These are phyloP conservation scores for Herpetotheres cachinnans DNA, from an alignment of 2,113 vertebrate species.

Conservation along the genomic window DNA sequence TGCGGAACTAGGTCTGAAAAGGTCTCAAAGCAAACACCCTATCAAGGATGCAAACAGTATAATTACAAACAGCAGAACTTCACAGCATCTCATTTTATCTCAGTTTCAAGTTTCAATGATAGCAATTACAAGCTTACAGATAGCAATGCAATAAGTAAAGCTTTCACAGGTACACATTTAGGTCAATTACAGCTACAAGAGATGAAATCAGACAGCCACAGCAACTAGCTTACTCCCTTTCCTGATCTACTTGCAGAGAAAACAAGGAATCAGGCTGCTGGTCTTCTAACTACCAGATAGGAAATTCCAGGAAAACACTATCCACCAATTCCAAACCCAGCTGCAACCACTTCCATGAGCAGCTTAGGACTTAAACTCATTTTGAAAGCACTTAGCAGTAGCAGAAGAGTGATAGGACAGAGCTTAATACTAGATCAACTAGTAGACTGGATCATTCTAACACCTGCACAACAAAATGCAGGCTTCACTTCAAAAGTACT, in stretches of 20 bases:
- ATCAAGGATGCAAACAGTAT: not conserved
- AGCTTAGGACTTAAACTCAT: not conserved
- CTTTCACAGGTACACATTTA: not conserved
- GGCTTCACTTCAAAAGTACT: not conserved
- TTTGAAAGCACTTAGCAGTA: not conserved
- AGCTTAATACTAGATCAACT: not conserved
- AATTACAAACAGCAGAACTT: not conserved
- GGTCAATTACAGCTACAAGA: not conserved
- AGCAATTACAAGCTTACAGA: not conserved
- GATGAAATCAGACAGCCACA: not conserved
- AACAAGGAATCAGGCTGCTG: not conserved
- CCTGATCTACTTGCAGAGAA: not conserved
- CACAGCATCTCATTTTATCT: not conserved
- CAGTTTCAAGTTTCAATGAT: not conserved
- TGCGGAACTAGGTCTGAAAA: not conserved
- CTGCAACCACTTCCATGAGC: not conserved
- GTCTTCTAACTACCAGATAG: not conserved
- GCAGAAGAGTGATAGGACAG: accelerated
- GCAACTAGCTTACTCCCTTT: not conserved
- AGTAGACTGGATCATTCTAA: not conserved
- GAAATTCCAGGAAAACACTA: not conserved
- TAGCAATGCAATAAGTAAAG: not conserved
- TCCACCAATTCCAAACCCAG: not conserved
- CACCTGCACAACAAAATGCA: not conserved
- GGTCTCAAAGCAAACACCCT: not conserved